phyloP scores from a whole-genome alignment of 2,888 invertebrate genomes.

The Candidula unifasciata region DNA sequence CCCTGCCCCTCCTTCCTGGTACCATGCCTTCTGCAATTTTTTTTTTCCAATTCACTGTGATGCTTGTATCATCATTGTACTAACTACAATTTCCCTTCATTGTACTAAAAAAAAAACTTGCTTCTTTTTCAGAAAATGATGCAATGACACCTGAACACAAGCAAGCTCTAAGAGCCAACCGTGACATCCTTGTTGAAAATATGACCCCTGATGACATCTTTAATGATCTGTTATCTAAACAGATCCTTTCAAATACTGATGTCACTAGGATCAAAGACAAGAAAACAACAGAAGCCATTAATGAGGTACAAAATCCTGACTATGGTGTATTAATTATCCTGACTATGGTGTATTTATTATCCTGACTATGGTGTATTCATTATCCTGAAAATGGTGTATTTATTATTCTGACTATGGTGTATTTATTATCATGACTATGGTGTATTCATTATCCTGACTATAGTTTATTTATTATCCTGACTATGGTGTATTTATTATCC shows the following conservation, averaged over 20 bases:
- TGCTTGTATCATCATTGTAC: no score
- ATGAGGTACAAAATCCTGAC: conserved; percentile 30
- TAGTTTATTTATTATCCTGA: not conserved
- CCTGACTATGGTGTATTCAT: not conserved
- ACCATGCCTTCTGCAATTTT: no score
- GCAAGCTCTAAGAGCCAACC: conserved; percentile 58
- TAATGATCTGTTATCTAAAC: conserved; percentile 63
- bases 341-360: not conserved
- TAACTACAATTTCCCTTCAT: no score
- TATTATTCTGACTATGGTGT: not conserved
- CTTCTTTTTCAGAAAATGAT: conserved; percentile 51
- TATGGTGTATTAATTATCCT: not conserved
- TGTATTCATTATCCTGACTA: not conserved
- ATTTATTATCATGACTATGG: not conserved
- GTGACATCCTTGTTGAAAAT: conserved; percentile 65
- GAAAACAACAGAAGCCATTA: conserved; percentile 43
- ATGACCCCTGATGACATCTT: conserved; percentile 69
- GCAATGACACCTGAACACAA: conserved; percentile 65
- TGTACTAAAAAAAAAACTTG: no score
- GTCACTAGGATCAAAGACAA: conserved; percentile 59
- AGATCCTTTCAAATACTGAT: conserved; percentile 59
- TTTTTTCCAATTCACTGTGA: no score
- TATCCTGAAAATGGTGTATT: no score
- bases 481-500: not conserved
- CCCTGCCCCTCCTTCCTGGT: no score